Evolutionary conservation across 2,113 vertebrate species (phyloP), one percentile per base, ranked within the genome.

Genomic region (Rhineura floridana): DNA sequence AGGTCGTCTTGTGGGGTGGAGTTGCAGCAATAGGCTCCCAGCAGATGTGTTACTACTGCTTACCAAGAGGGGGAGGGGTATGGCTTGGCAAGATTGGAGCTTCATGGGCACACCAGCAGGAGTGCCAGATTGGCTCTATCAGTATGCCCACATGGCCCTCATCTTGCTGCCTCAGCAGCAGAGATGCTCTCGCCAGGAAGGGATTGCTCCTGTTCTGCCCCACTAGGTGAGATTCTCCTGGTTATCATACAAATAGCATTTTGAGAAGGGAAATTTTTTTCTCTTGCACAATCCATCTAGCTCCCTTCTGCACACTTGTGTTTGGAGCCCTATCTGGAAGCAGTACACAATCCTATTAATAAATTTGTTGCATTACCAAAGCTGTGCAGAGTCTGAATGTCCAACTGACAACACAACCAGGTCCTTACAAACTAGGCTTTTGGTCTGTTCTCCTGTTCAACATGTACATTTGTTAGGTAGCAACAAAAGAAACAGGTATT

Each of bases 161-260:
- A 59, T 59, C 19, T 59, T 59, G 55, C 55, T 59, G 19, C 55
- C 55, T 59, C 55, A 59, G 55, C 55, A 59, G 21, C 55, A 59
- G 19, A 19, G 55, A 19, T 0, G 1, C 21, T 59, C 17, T 19
- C 6, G 55, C 17, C 17, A 59, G 55, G 55, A 59, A n/a, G 55
- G 55, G 15, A 59, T 59, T 59, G 55, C 55, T 59, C 15, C 55
- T 59, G 3, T 5, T 1, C 55, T 59, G 55, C 55, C 55, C 55
- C 21, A 19, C 55, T 59, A 19, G 55, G 55, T 5, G 19, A 59
- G 21, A 13, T 19, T 5, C 19, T 59, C 55, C 55, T 59, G 91
- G 93, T 92, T 92, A 90, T 93, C 93, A 94, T 81, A 91, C 83
- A 92, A 94, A 93, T 19, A 88, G 87, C 77, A 70, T 87, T 94